Conservation (phyloP, 2,113 vertebrate genomes). For the Hydrolagus affinis region DNA sequence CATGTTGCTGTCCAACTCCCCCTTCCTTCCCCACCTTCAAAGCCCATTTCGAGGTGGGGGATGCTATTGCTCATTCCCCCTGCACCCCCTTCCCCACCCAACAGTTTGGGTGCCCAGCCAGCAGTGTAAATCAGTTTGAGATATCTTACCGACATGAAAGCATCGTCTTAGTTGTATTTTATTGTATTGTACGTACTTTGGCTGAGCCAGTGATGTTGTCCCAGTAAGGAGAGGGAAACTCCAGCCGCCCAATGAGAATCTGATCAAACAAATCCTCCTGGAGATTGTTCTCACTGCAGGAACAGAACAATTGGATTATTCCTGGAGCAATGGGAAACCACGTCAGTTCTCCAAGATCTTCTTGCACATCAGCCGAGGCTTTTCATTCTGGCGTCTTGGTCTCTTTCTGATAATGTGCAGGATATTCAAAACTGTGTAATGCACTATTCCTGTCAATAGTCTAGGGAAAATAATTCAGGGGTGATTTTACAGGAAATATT, state of each 20-base stretch:
- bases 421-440: too few species aligned
- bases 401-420: too few species aligned
- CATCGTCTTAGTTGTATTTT: neutral
- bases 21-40: neutral
- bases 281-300: conserved; percentile 77
- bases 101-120: neutral
- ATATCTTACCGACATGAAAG: neutral
- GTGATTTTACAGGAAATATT: too few species aligned
- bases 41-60: neutral
- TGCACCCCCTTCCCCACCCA: neutral
- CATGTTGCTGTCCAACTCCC: neutral
- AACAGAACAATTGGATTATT: neutral
- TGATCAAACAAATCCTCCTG: conserved; percentile 97
- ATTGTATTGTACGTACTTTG: conserved; percentile 61
- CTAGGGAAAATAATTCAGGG: too few species aligned
- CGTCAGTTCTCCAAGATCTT: neutral
- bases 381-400: too few species aligned
- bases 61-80: neutral
- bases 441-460: too few species aligned
- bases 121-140: too few species aligned
- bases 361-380: too few species aligned
- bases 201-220: conserved; percentile 86
- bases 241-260: conserved; percentile 80
- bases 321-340: neutral
- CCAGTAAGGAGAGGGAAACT: conserved; percentile 94